Percentiles rank a stretch among this genome's conserved stretches.
Conservation (phyloP, 2,888 invertebrate species). For the Noctua janthe region DNA sequence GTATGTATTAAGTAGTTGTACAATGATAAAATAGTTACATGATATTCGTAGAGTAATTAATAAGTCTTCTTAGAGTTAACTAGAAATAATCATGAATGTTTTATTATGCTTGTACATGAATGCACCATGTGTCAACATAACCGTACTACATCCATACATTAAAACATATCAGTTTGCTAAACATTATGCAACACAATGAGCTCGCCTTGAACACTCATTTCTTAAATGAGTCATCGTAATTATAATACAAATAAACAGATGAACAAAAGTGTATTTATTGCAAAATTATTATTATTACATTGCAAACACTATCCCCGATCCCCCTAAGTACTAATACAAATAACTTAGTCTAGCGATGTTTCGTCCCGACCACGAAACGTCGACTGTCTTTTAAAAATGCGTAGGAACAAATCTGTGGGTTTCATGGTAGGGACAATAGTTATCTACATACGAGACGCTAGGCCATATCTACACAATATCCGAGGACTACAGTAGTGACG, state of each 20-base stretch:
- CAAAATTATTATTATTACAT: slow-evolving; percentile 78
- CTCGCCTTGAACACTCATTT: slow-evolving; percentile 68
- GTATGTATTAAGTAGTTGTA: slow-evolving; percentile 52
- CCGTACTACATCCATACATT: slow-evolving; percentile 63
- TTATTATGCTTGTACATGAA: slow-evolving; percentile 62
- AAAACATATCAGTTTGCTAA: slow-evolving; percentile 77
- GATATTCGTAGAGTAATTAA: slow-evolving; percentile 46
- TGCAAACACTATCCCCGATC: slow-evolving; percentile 77
- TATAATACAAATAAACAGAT: slow-evolving; percentile 68
- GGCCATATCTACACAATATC: slow-evolving; percentile 74
- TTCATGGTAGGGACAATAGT: slow-evolving; percentile 59
- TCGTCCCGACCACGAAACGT: slow-evolving; percentile 52
- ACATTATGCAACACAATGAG: slow-evolving; percentile 76
- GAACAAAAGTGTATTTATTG: slow-evolving; percentile 75
- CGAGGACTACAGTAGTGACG: slow-evolving; percentile 63
- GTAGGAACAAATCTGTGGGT: slow-evolving; percentile 49
- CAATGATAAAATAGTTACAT: slow-evolving; percentile 48
- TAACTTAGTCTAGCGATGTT: slow-evolving; percentile 76
- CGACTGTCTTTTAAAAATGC: slow-evolving; percentile 57
- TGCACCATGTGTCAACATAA: slow-evolving; percentile 64
- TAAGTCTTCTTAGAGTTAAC: slow-evolving; percentile 51
- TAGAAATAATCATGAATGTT: slow-evolving; percentile 54
- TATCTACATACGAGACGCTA: slow-evolving; percentile 69
- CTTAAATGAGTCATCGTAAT: slow-evolving; percentile 65
- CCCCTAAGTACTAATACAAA: slow-evolving; percentile 86